Base-by-base conservation (phyloP, 2,888 invertebrate genomes). In the Orthonevra nobilis region DNA sequence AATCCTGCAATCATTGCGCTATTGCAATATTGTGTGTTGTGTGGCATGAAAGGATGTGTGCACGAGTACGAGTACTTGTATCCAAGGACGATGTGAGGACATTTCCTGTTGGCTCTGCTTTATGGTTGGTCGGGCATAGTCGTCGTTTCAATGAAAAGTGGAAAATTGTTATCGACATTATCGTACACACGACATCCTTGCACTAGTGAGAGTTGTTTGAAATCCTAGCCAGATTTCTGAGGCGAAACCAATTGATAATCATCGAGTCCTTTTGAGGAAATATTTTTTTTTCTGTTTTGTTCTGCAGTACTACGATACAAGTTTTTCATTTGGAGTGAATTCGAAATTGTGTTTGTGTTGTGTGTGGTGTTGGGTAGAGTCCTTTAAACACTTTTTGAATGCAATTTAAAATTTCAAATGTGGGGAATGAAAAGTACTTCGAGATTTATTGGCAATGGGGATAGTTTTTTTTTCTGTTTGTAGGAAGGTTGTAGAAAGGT, bases 1-100 rank as follows among this genome's bases (percentile, higher is more conserved):
- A 68, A 73, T 68, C 68, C 73, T 66, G 68, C 50, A 73, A 73
- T 73, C 73, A 68, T 73, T 73, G 72, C 72, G 56, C 32, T 50
- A 50, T 10, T 63, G 64, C 64, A 44, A 58, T 66, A 68, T 66
- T 42, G 20, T 73, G 66, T 66, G 58, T 58, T 56, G 73, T 58
- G 32, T 34, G 23, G 50, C 46, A 56, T 56, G 72, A 66, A 42
- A 42, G 50, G 20, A 50, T 50, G 40, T 19, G 23, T 10, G 40
- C 1, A 46, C 2, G 30, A 32, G n/a, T n/a, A n/a, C n/a, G n/a
- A n/a, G n/a, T n/a, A n/a, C n/a, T n/a, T n/a, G n/a, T n/a, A n/a
- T 17, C 9, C 14, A 30, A n/a, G 20, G 38, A 50, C n/a, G 23
- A 50, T 66, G 73, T 73, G 73, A 66, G 66, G 73, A 66, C 50